A percentile compares a stretch with the other conserved stretches of the same genome.
phyloP scores from a whole-genome alignment of 35 echinoderm and acorn worm genomes.

The Acanthaster planci region DNA sequence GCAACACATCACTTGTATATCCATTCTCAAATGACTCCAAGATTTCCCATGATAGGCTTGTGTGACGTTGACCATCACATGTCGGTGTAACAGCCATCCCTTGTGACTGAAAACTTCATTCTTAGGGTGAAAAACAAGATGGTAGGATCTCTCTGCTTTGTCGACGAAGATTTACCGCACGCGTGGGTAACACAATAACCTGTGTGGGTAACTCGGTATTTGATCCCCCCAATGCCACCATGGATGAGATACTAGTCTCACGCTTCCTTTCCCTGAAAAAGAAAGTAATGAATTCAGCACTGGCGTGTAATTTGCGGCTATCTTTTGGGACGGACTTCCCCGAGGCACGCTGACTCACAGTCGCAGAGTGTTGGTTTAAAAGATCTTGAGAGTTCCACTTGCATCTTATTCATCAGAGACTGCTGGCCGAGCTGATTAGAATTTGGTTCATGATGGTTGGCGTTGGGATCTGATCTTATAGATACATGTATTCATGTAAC shows the following conservation, averaged over 20 bases:
- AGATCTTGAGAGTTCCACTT: conserved; percentile 20
- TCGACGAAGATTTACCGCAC: not conserved
- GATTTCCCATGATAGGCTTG: no score
- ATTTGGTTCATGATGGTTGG: not conserved
- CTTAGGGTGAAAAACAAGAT: not conserved
- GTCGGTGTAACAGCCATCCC: not conserved
- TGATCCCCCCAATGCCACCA: conserved; percentile 15
- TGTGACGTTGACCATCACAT: not conserved
- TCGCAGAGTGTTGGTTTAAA: conserved; percentile 17
- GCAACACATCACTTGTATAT: no score
- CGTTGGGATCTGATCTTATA: not conserved
- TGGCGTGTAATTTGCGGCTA: not conserved
- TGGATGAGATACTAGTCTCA: not conserved
- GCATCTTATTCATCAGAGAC: conserved; percentile 10
- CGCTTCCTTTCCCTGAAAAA: not conserved
- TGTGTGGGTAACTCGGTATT: not conserved
- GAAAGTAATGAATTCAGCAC: conserved; percentile 5
- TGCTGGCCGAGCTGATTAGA: conserved; percentile 11
- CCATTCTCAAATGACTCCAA: no score
- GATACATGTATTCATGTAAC: no score
- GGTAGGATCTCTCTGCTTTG: not conserved
- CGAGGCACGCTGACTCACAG: conserved; percentile 6
- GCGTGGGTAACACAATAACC: conserved; percentile 14
- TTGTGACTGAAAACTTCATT: conserved; percentile 2
- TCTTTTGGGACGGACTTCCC: conserved; percentile 18